phyloP scores from a whole-genome alignment of 2,113 vertebrate species.

The Callipepla californica region DNA sequence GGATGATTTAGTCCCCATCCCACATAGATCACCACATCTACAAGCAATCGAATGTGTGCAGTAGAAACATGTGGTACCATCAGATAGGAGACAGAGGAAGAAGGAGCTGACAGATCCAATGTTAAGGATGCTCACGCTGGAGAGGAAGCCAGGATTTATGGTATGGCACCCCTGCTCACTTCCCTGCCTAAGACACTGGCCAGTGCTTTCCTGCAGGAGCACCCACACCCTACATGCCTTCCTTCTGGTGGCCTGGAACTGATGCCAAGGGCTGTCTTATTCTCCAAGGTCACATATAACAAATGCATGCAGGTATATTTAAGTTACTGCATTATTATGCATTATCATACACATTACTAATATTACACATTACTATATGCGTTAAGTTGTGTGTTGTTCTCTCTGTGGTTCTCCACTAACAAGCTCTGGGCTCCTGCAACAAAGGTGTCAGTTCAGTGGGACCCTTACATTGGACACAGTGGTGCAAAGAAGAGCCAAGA shows the following conservation, averaged over 20 bases:
- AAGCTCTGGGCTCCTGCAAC: neutral
- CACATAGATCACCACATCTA: neutral
- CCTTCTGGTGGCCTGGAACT: neutral
- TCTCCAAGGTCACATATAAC: constrained; percentile 34
- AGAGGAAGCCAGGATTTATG: neutral
- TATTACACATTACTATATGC: neutral
- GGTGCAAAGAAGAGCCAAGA: neutral
- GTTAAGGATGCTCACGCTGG: neutral
- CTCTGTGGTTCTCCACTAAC: neutral
- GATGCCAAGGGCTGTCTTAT: neutral
- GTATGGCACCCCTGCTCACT: neutral
- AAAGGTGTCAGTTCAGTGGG: neutral
- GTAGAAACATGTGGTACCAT: neutral
- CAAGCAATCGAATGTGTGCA: neutral
- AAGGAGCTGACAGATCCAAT: neutral
- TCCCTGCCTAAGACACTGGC: neutral
- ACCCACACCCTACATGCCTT: neutral
- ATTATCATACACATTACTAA: neutral
- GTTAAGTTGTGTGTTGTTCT: neutral
- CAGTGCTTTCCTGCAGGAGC: neutral
- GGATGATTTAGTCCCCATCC: neutral
- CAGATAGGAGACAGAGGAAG: neutral
- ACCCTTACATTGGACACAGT: neutral
- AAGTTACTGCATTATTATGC: neutral
- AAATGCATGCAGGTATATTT: neutral